Conservation (phyloP, 2,888 invertebrate species). For the Monopis laevigella region DNA sequence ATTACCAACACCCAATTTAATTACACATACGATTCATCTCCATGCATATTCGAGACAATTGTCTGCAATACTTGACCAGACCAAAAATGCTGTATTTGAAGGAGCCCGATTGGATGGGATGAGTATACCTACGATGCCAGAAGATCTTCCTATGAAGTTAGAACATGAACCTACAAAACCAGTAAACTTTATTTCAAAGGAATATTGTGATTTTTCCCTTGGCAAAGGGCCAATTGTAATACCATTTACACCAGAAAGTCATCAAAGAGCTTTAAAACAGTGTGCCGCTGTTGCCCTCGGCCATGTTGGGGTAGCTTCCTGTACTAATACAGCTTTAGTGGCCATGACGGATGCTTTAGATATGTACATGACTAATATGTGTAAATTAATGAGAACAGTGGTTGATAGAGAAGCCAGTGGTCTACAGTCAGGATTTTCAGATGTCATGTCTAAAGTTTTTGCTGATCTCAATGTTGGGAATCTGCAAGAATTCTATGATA, state of each 20-base stretch:
- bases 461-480: constrained; percentile 51
- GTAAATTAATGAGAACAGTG: constrained; percentile 45
- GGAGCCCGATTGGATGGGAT: constrained; percentile 38
- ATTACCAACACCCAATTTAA: constrained; percentile 49
- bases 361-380: constrained; percentile 50
- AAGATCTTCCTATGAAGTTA: constrained; percentile 36
- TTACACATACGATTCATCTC: constrained; percentile 54
- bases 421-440: constrained; percentile 49
- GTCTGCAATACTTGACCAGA: constrained; percentile 41
- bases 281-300: constrained; percentile 56
- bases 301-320: constrained; percentile 45
- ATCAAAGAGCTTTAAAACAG: constrained; percentile 47
- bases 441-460: constrained; percentile 56
- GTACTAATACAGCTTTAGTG: constrained; percentile 45
- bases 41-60: constrained; percentile 46
- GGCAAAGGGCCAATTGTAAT: constrained; percentile 48
- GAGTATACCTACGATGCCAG: constrained; percentile 40
- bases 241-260: constrained; percentile 56
- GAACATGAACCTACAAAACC: constrained; percentile 44
- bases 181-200: constrained; percentile 47
- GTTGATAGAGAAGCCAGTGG: constrained; percentile 52
- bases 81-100: constrained; percentile 43
- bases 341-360: constrained; percentile 50
- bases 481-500: constrained; percentile 52
- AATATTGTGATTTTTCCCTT: constrained; percentile 52